Conservation (phyloP, 2,113 vertebrate species). For the Porphyrio hochstetteri region DNA sequence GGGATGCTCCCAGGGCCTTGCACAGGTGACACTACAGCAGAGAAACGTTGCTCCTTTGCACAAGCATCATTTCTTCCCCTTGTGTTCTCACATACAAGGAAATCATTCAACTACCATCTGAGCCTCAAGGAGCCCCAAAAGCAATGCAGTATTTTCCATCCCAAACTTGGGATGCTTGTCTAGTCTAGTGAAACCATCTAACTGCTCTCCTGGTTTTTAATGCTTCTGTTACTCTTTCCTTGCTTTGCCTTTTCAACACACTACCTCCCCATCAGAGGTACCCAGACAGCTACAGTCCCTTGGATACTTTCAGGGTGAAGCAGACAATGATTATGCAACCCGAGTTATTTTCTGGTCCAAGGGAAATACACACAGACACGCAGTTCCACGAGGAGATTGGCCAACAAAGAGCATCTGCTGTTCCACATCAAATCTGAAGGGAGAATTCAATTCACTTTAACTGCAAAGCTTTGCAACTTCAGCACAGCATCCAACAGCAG, state of each 20-base stretch:
- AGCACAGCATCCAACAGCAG: neutral
- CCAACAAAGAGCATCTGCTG: neutral
- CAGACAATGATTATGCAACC: neutral
- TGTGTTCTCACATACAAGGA: neutral
- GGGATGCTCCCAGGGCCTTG: neutral
- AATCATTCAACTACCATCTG: neutral
- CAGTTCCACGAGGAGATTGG: neutral
- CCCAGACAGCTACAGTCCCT: neutral
- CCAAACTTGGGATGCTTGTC: neutral
- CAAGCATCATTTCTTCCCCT: neutral
- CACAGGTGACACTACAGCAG: neutral
- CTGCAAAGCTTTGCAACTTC: neutral
- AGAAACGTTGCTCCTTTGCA: neutral
- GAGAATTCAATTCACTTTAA: neutral
- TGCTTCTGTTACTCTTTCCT: neutral
- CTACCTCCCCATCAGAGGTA: neutral
- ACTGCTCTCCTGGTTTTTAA: neutral
- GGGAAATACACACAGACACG: neutral
- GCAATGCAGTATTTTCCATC: neutral
- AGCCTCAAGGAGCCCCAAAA: neutral
- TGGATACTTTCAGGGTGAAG: neutral
- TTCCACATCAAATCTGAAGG: neutral
- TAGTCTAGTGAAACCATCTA: too few species aligned
- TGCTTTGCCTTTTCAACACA: neutral
- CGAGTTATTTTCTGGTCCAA: neutral